Conservation (phyloP, 2,888 invertebrate species). For the Drosophila pseudotalamancana region DNA sequence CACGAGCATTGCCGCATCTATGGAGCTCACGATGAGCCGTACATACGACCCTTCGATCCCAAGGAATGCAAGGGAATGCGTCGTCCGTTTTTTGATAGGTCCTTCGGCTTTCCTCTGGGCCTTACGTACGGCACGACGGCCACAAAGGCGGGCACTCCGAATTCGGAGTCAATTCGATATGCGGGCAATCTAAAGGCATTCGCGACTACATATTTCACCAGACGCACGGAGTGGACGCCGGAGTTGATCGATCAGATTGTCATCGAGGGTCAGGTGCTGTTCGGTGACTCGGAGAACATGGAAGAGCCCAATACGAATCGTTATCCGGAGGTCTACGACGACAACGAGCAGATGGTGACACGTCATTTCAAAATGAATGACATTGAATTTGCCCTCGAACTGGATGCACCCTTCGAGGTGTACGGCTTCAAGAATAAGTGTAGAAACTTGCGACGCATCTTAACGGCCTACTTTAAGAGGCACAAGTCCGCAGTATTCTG, state of each 20-base stretch:
- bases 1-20: constrained; percentile 57
- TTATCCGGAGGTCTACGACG: constrained; percentile 63
- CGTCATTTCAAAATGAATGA: constrained; percentile 75
- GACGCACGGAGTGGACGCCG: constrained; percentile 74
- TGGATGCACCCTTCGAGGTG: constrained; percentile 59
- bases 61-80: constrained; percentile 41
- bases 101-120: constrained; percentile 71
- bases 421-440: constrained; percentile 33
- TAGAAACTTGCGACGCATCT: constrained; percentile 43
- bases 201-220: constrained; percentile 76
- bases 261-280: constrained; percentile 74
- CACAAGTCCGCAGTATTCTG: constrained; percentile 67
- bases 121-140: constrained; percentile 50
- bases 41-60: constrained; percentile 43
- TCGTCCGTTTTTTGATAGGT: constrained; percentile 41
- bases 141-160: constrained; percentile 39
- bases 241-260: constrained; percentile 73
- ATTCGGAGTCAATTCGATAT: constrained; percentile 61
- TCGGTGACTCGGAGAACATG: constrained; percentile 53
- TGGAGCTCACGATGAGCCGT: constrained; percentile 63
- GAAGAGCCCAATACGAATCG: constrained; percentile 31
- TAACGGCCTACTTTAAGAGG: constrained; percentile 67
- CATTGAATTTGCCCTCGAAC: constrained; percentile 74
- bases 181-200: constrained; percentile 78
- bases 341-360: constrained; percentile 67